A percentile compares a stretch with the other conserved stretches of the same genome.
These are phyloP conservation scores for Unio delphinus DNA, from an alignment of 2,888 invertebrate genomes.

Conservation along the genomic window DNA sequence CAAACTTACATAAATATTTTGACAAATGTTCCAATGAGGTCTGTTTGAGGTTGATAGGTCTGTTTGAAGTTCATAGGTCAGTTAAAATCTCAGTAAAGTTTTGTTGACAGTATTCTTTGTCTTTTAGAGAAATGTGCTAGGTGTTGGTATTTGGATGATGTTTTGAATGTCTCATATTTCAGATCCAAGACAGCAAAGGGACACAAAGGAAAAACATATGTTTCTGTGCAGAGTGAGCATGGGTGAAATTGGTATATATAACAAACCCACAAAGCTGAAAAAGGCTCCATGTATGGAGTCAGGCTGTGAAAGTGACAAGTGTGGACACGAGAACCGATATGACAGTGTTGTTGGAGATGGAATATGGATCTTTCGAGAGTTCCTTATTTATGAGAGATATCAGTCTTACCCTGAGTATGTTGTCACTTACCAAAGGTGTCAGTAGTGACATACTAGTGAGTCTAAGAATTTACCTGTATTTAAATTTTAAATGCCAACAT, in stretches of 20 bases:
- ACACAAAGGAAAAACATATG: constrained; percentile 34
- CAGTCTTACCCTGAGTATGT: constrained; percentile 53
- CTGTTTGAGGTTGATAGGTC: no score
- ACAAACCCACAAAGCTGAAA: constrained; percentile 11
- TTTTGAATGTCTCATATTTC: constrained; percentile 2
- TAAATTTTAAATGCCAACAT: no score
- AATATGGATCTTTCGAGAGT: constrained; percentile 47
- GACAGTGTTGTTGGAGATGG: constrained; percentile 42
- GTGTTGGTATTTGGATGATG: no score
- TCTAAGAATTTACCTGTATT: no score
- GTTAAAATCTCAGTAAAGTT: no score
- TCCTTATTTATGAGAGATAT: constrained; percentile 43
- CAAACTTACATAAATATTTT: no score
- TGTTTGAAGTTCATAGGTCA: no score
- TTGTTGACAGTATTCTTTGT: no score
- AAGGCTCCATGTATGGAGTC: constrained; percentile 30
- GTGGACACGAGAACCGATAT: constrained; percentile 26
- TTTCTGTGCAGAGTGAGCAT: constrained; percentile 40
- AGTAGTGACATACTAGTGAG: neutral
- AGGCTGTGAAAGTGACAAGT: constrained; percentile 27
- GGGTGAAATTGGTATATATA: constrained; percentile 29
- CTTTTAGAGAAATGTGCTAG: no score
- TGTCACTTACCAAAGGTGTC: constrained; percentile 32
- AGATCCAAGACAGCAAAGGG: constrained; percentile 28
- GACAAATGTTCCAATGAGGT: no score